Conservation (phyloP, 2,113 vertebrate species). For the Campylorhamphus procurvoides region DNA sequence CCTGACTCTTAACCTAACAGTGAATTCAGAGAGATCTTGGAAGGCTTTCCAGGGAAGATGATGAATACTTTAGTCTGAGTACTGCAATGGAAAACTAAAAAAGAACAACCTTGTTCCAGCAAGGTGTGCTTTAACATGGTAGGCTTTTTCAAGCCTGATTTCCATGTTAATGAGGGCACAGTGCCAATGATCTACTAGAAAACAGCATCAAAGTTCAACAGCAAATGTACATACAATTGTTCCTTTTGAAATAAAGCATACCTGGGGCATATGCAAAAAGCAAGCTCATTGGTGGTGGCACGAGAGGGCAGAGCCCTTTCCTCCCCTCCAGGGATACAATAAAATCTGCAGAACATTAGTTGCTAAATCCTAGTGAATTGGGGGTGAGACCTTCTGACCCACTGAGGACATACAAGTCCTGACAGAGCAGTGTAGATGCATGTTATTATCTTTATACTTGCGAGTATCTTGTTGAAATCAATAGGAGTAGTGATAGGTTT, state of each 20-base stretch:
- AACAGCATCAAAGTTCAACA: neutral
- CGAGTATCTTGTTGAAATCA: neutral
- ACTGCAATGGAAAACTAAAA: neutral
- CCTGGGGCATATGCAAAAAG: neutral
- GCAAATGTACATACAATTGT: neutral
- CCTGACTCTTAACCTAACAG: neutral
- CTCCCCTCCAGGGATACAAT: neutral
- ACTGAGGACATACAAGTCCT: neutral
- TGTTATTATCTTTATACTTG: neutral
- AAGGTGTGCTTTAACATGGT: neutral
- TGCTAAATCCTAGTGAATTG: neutral
- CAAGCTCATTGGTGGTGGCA: neutral
- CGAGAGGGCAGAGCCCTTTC: neutral
- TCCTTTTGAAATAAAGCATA: neutral
- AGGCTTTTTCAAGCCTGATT: neutral
- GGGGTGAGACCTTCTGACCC: neutral
- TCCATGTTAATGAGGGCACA: neutral
- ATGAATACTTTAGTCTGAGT: neutral
- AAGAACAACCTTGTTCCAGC: neutral
- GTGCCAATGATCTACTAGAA: neutral
- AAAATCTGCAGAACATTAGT: neutral
- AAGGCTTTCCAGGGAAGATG: constrained; percentile 8
- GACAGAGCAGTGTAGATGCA: fast-evolving
- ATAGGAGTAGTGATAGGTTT: neutral
- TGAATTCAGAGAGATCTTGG: neutral